These are phyloP conservation scores for Callipepla squamata DNA, from an alignment of 2,113 vertebrate species.

Conservation along the genomic window DNA sequence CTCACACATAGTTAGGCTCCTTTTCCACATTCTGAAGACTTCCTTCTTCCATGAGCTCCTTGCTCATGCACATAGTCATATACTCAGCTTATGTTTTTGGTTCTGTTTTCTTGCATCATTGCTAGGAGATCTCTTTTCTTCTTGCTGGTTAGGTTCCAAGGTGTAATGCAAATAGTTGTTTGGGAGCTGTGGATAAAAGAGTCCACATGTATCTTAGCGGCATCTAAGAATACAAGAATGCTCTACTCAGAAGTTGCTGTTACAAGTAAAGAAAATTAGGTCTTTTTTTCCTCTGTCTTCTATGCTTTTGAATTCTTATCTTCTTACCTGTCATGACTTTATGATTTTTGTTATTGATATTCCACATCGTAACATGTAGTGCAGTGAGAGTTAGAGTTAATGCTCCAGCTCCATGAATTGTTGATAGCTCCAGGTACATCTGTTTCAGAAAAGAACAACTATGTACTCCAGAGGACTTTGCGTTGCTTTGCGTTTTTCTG, in stretches of 20 bases:
- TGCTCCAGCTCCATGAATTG: too few relatives aligned
- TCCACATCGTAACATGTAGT: too few relatives aligned
- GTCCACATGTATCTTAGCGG: accelerated
- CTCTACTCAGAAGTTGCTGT: not conserved
- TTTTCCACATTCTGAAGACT: too few relatives aligned
- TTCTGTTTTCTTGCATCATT: not conserved
- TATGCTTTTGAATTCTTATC: not conserved
- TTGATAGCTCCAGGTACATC: too few relatives aligned
- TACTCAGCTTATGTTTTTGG: not conserved
- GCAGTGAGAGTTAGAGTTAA: too few relatives aligned
- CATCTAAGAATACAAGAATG: not conserved
- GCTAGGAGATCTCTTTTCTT: not conserved
- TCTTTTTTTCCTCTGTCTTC: not conserved
- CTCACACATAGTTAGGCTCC: too few relatives aligned
- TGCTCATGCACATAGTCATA: not conserved
- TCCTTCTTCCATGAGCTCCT: too few relatives aligned
- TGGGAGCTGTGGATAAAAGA: not conserved
- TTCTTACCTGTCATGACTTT: too few relatives aligned
- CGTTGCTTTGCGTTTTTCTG: too few relatives aligned
- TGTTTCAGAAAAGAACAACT: too few relatives aligned
- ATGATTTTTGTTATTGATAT: too few relatives aligned
- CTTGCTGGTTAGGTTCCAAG: not conserved
- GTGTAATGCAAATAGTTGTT: not conserved
- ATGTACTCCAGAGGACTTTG: too few relatives aligned
- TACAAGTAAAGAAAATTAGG: not conserved